Base-by-base conservation (phyloP, 2,888 invertebrate species). In the Chrysomela aeneicollis region DNA sequence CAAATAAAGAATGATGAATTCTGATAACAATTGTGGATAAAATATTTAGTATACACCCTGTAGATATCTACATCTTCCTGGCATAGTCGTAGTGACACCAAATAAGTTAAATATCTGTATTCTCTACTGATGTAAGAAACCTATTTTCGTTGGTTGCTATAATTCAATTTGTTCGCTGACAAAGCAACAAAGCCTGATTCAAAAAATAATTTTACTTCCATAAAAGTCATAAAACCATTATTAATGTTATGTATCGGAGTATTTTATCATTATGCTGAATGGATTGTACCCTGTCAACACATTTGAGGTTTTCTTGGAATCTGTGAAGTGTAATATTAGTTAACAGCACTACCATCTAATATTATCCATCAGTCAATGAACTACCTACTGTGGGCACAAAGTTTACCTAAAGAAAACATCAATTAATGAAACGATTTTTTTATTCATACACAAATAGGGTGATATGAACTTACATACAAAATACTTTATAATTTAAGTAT, bases 361-460 rank as follows among this genome's bases (percentile, higher is more conserved):
- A 42, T 15, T 42, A n/a, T n/a, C n/a, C 42, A 42, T 42, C 42
- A 42, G 42, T 42, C 58, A 58, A 58, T 58, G 19, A 57, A 19
- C 42, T 21, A 46, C 22, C 42, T 21, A 46, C 22, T 21, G 17
- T 21, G 22, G 12, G 46, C 35, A 55, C 17, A 26, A 26, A 5
- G 6, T 3, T 6, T 26, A 26, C 4, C 6, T 26, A 26, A 42
- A 42, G 42, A 3, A 42, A 42, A 42, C 42, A 42, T 42, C 42
- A 15, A 42, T 42, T 15, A 42, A 68, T 71, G 67, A 74, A 76
- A 75, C 71, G 72, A 74, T 62, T 65, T 70, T 65, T 74, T 73
- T 74, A 73, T 75, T 75, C 66, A 69, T 73, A 73, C 70, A 71
- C 69, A 69, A 74, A 75, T 60, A 71, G 73, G 71, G 64, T 72